Percentiles rank a stretch among this genome's conserved stretches.
These are phyloP conservation scores for Scrobipalpa costella DNA, from an alignment of 2,888 invertebrate genomes.

Conservation along the genomic window DNA sequence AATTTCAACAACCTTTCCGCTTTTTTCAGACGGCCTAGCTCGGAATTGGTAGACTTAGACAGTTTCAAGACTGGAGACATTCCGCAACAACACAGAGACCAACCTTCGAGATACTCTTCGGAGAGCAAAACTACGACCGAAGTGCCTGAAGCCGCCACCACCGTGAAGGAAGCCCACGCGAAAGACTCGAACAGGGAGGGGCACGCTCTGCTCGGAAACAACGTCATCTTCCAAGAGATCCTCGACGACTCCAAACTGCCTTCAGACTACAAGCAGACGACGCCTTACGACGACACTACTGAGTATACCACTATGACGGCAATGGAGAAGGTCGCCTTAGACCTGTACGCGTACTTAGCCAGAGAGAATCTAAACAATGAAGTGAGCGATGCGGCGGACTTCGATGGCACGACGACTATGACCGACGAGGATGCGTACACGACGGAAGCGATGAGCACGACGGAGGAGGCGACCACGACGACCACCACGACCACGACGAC, in stretches of 20 bases:
- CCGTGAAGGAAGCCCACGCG: conserved; percentile 55
- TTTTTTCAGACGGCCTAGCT: conserved; percentile 84
- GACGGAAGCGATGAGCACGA: conserved; percentile 72
- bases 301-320: conserved; percentile 85
- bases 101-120: conserved; percentile 68
- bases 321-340: conserved; percentile 91
- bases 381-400: conserved; percentile 59
- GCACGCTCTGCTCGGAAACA: conserved; percentile 66
- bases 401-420: conserved; percentile 66
- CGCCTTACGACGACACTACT: conserved; percentile 72
- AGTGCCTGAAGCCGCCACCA: conserved; percentile 69
- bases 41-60: conserved; percentile 90
- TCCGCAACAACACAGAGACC: conserved; percentile 78
- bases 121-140: conserved; percentile 79
- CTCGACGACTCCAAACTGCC: conserved; percentile 70
- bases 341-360: conserved; percentile 89
- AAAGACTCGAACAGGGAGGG: conserved; percentile 65
- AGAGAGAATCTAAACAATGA: conserved; percentile 83
- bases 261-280: conserved; percentile 63
- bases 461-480: conserved; percentile 76
- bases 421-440: conserved; percentile 61
- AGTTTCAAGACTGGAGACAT: conserved; percentile 88
- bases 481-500: conserved; percentile 81
- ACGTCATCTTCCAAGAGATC: conserved; percentile 65
- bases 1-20: too few relatives aligned